Conservation (phyloP, 2,797 vertebrate species). For the Bradypodion pumilum region DNA sequence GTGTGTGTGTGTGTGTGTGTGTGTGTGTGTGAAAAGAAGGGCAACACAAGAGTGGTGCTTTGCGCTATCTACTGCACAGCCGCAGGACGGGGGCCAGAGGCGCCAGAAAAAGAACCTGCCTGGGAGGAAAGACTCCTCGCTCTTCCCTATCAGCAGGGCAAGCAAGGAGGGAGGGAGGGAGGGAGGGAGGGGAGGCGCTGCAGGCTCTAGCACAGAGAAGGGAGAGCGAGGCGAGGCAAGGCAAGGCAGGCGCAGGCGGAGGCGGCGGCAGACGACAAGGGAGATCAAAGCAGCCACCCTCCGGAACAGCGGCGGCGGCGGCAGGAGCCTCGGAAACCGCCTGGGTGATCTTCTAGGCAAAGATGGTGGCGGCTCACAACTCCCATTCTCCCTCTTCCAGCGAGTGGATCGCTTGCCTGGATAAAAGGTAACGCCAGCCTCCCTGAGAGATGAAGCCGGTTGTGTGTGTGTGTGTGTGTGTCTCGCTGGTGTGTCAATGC, state of each 20-base stretch:
- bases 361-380: slow-evolving; percentile 92
- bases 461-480: too few species aligned
- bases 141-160: slow-evolving; percentile 12
- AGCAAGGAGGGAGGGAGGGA: too few species aligned
- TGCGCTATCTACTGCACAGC: not conserved
- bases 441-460: too few species aligned
- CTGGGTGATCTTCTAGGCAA: slow-evolving; percentile 68
- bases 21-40: too few species aligned
- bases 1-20: not conserved
- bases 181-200: not conserved
- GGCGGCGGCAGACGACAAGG: slow-evolving; percentile 21
- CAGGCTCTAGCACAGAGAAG: not conserved
- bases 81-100: not conserved
- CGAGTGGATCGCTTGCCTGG: slow-evolving; percentile 94
- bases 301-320: not conserved
- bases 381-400: slow-evolving; percentile 87
- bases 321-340: not conserved
- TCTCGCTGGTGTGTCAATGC: not conserved
- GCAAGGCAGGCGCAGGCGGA: not conserved
- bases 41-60: not conserved
- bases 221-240: not conserved
- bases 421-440: slow-evolving; percentile 86
- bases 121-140: not conserved
- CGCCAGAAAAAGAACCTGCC: slow-evolving; percentile 12
- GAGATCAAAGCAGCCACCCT: slow-evolving; percentile 44